Percentiles rank a stretch among this genome's conserved stretches.
Evolutionary conservation across 2,888 invertebrate species (phyloP).

Genomic region (Ophion obscuratus): DNA sequence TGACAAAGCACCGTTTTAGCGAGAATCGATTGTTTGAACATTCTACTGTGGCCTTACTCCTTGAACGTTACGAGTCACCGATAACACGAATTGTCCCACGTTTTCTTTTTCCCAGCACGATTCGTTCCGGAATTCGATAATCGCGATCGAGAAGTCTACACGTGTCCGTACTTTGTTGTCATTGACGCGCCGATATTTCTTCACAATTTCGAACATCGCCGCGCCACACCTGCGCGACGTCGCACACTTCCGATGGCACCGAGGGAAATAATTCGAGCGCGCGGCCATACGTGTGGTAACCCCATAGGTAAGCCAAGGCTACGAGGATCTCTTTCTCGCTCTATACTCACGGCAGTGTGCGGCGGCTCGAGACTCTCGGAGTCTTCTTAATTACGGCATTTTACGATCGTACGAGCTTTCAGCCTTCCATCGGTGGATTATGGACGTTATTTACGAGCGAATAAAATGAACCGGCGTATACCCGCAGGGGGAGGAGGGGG

Average conservation of each 20-base stretch:
- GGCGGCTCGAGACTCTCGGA: slow-evolving; percentile 29
- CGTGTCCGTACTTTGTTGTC: no score
- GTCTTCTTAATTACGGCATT: slow-evolving; percentile 72
- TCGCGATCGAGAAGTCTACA: no score
- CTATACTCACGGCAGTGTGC: not conserved
- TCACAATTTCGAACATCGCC: no score
- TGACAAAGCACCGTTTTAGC: no score
- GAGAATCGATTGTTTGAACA: no score
- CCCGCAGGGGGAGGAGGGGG: not conserved
- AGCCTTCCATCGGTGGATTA: slow-evolving; percentile 73
- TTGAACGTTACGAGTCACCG: no score
- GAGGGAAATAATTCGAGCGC: not conserved
- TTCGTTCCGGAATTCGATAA: no score
- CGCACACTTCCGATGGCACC: not conserved
- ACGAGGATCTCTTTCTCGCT: not conserved
- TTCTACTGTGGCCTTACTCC: no score
- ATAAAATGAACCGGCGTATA: slow-evolving; percentile 70
- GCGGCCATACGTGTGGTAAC: not conserved
- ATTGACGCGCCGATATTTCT: no score
- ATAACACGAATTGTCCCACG: no score
- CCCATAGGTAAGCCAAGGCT: slow-evolving; percentile 2
- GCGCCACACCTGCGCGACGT: not conserved
- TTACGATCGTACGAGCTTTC: slow-evolving; percentile 71
- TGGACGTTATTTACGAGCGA: slow-evolving; percentile 73
- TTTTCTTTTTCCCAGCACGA: no score